A percentile compares a stretch with the other conserved stretches of the same genome.
phyloP scores from a whole-genome alignment of 1,140 invertebrate genomes.

The Magallana gigas region DNA sequence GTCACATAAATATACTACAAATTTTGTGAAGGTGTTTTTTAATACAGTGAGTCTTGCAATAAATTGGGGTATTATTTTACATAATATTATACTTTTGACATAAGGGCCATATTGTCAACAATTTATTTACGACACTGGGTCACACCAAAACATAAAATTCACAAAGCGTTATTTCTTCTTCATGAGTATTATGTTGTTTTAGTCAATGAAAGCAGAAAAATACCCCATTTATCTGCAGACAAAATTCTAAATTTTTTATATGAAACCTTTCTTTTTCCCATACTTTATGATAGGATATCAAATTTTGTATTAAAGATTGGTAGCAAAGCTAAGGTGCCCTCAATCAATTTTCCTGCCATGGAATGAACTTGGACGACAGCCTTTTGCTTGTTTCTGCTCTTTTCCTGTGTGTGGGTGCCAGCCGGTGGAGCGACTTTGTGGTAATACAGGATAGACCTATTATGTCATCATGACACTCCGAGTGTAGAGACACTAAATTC shows the following conservation, averaged over 20 bases:
- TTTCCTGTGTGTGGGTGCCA: neutral
- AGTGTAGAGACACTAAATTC: neutral
- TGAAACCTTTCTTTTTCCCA: neutral
- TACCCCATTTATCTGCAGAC: neutral
- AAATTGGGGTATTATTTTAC: no score
- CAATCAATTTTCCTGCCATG: conserved; percentile 7
- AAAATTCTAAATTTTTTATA: neutral
- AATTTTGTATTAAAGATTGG: conserved; percentile 19
- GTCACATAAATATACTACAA: neutral
- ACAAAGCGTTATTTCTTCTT: no score
- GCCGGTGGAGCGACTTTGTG: neutral
- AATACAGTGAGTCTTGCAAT: no score
- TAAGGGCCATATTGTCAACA: no score
- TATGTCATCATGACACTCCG: neutral
- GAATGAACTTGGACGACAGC: neutral
- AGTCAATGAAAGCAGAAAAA: no score
- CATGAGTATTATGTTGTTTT: no score
- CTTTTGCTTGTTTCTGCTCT: neutral
- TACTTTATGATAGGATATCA: conserved; percentile 18
- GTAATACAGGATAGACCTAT: neutral
- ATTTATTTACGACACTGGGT: no score
- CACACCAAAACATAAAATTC: no score
- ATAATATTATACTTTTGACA: no score
- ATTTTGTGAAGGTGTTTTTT: no score
- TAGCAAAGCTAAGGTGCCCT: neutral